Conservation (phyloP, 2,113 vertebrate species). For the Chrysemys picta region DNA sequence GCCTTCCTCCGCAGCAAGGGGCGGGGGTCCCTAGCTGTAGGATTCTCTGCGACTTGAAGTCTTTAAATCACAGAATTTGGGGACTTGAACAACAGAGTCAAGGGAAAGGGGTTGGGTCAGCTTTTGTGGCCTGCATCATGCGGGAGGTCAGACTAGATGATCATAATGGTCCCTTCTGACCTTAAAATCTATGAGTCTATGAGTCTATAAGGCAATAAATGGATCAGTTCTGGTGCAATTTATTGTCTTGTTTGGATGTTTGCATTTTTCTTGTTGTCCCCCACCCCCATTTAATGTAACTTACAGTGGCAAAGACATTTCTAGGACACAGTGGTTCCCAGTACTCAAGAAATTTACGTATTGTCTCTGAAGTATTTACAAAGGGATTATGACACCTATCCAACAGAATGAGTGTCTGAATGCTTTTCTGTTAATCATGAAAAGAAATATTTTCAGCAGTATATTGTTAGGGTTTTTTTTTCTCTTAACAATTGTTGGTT, state of each 20-base stretch:
- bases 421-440: background rate
- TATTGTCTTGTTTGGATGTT: background rate
- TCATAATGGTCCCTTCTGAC: too few relatives aligned
- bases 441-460: background rate
- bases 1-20: too few relatives aligned
- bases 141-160: too few relatives aligned
- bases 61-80: too few relatives aligned
- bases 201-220: background rate
- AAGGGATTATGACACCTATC: background rate
- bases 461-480: background rate
- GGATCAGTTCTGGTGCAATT: background rate
- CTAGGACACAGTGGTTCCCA: background rate
- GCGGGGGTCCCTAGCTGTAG: too few relatives aligned
- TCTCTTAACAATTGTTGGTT: background rate
- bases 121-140: too few relatives aligned
- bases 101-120: too few relatives aligned
- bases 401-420: background rate
- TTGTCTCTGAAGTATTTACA: background rate
- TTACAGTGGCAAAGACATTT: background rate
- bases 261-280: background rate
- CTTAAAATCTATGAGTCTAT: too few relatives aligned
- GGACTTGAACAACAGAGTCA: too few relatives aligned
- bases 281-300: too few relatives aligned
- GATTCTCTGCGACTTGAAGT: too few relatives aligned
- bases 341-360: background rate